These are phyloP conservation scores for Lypha dubia DNA, from an alignment of 2,888 invertebrate species.

Conservation along the genomic window DNA sequence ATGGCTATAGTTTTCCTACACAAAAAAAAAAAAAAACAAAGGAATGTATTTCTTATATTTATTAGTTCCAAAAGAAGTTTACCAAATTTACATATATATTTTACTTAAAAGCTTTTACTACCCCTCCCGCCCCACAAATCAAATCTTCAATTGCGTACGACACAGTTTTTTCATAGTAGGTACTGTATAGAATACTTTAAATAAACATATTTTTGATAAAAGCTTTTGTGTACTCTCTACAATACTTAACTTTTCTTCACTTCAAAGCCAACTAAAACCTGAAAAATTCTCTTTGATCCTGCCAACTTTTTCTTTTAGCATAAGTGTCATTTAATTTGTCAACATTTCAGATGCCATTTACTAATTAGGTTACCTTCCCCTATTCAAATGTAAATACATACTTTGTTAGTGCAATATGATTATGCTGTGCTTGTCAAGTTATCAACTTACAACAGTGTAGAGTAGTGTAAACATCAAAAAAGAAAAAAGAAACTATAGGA, in stretches of 20 bases:
- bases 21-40: too few relatives aligned
- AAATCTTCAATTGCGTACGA: too few relatives aligned
- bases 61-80: too few relatives aligned
- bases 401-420: constrained; percentile 60
- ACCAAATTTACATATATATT: too few relatives aligned
- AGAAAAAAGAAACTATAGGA: too few relatives aligned
- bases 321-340: background rate
- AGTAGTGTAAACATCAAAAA: constrained; percentile 56
- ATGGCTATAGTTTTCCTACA: too few relatives aligned
- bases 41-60: too few relatives aligned
- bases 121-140: too few relatives aligned
- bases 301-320: background rate
- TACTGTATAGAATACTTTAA: too few relatives aligned
- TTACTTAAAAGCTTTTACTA: too few relatives aligned
- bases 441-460: constrained; percentile 54
- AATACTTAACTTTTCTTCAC: background rate
- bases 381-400: constrained; percentile 21
- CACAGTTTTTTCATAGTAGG: too few relatives aligned
- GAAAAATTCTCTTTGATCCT: background rate
- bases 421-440: constrained; percentile 68
- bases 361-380: constrained; percentile 53
- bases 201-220: background rate
- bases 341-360: background rate
- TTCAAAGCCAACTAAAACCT: background rate
- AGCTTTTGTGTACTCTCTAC: background rate